Evolutionary conservation across 2,888 invertebrate species (phyloP), one percentile per base, ranked within the genome.

Genomic region (Deilephila porcellus): DNA sequence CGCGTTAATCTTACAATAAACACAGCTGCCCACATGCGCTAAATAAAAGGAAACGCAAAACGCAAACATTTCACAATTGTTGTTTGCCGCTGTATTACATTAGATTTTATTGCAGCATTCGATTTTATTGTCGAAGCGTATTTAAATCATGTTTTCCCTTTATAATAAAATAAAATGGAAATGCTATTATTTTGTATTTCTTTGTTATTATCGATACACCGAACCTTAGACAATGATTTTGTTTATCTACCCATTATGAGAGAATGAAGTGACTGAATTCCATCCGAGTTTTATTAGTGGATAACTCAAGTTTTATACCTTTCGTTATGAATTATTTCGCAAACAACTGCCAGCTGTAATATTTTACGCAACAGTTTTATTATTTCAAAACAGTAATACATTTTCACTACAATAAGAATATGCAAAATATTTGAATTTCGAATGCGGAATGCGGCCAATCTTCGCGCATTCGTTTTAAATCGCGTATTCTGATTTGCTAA

Each of bases 51-150:
- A 60, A 74, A 74, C 19, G 32, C 67, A 71, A 74, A 71, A 17
- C 56, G 59, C 45, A 72, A 72, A 76, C 56, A 56, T 56, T 56
- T 67, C 67, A 25, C 67, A 67, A 74, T 76, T 76, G 73, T 76
- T 76, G 64, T 74, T 62, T 73, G 63, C 70, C 60, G 53, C 70
- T 34, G 20, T 67, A 56, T 60, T 75, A 75, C 74, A 75, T 74
- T 75, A 60, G 63, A 74, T 73, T 75, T 77, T 75, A 77, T 63
- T 71, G 72, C 70, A 72, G 72, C 64, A 74, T 70, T 70, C 62
- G 34, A 73, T 74, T 75, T 76, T 77, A 75, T 74, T 74, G 72
- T 72, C 73, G 67, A 25, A 14, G 17, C 20, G 11, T 45, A 52
- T 67, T 67, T 67, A 52, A 52, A 67, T 67, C 67, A 67, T 25